These are phyloP conservation scores for Burhinus oedicnemus DNA, from an alignment of 2,113 vertebrate genomes.

Conservation along the genomic window DNA sequence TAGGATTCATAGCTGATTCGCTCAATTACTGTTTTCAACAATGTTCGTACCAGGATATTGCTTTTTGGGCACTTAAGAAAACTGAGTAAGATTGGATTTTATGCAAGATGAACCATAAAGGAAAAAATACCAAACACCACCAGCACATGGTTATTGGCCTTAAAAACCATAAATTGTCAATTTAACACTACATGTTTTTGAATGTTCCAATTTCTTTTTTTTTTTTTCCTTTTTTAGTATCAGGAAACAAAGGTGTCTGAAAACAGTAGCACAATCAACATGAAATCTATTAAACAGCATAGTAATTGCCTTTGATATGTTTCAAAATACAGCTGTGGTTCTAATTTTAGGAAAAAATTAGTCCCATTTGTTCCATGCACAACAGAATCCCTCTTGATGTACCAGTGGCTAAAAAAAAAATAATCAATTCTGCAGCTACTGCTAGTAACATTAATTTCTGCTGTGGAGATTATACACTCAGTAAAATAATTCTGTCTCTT, in stretches of 20 bases:
- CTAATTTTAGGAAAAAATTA: conserved; percentile 8
- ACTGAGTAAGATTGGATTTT: conserved; percentile 54
- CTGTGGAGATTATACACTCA: background rate
- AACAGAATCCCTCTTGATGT: background rate
- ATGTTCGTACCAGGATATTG: conserved; percentile 49
- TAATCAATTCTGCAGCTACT: background rate
- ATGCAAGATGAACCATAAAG: conserved; percentile 39
- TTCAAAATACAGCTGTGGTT: conserved; percentile 13
- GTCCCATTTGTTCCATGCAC: background rate
- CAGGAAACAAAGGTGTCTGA: background rate
- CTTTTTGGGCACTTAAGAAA: conserved; percentile 53
- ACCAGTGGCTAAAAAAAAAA: background rate
- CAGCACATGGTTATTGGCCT: background rate
- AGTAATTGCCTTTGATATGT: background rate
- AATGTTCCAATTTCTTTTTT: background rate
- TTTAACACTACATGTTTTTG: conserved; percentile 5
- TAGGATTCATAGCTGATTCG: conserved; percentile 55
- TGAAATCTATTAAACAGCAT: background rate
- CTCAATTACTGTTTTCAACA: conserved; percentile 67
- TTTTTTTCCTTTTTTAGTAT: background rate
- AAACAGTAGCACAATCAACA: background rate
- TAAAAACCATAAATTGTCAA: background rate
- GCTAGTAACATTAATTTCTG: background rate
- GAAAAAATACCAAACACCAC: background rate
- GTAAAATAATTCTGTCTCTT: background rate